phyloP scores from a whole-genome alignment of 2,113 vertebrate species.

The Sander lucioperca region DNA sequence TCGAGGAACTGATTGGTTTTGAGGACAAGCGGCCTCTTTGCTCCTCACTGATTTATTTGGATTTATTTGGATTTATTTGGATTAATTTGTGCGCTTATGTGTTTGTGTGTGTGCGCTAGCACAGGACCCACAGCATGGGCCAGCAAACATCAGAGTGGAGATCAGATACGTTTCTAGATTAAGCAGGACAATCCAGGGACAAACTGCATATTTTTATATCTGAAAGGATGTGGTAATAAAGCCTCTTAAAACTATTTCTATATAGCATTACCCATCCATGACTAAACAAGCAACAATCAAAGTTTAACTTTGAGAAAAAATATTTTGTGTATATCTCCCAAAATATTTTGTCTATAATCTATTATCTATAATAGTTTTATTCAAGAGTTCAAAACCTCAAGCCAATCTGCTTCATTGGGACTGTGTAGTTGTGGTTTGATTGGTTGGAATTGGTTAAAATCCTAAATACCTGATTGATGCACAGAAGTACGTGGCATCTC shows the following conservation, averaged over 20 bases:
- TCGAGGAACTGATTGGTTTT: conserved; percentile 54
- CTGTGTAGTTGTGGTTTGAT: neutral
- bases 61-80: conserved; percentile 41
- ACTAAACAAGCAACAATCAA: neutral
- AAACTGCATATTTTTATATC: neutral
- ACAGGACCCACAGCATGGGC: neutral
- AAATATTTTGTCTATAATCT: too few species aligned
- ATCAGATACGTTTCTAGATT: conserved; percentile 33
- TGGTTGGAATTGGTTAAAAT: neutral
- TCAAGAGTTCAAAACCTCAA: neutral
- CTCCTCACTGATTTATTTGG: conserved; percentile 26
- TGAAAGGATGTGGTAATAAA: neutral
- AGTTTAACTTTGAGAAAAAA: neutral
- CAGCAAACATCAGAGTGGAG: neutral
- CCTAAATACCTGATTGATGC: neutral
- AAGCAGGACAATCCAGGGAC: conserved; percentile 16
- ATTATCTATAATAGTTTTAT: neutral
- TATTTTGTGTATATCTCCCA: neutral
- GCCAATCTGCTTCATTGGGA: neutral
- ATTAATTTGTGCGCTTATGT: conserved; percentile 11
- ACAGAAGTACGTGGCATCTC: neutral
- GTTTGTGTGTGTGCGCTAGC: conserved; percentile 1
- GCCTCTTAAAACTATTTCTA: neutral
- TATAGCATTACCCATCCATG: neutral
- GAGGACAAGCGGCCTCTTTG: conserved; percentile 26